These are phyloP conservation scores for Zenarchopterus dispar DNA, from an alignment of 2,797 vertebrate species.

Conservation along the genomic window DNA sequence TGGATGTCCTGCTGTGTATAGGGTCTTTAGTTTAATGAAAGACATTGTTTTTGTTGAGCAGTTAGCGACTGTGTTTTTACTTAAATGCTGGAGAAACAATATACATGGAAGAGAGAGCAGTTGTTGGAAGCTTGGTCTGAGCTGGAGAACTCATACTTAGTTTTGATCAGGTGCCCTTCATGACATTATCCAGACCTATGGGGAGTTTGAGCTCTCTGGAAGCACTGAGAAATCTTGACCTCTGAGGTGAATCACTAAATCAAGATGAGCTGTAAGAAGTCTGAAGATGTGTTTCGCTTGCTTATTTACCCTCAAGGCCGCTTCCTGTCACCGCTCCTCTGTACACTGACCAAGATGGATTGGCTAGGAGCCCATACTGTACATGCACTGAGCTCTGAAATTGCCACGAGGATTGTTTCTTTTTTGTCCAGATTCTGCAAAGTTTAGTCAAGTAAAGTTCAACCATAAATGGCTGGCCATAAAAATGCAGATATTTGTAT, in stretches of 20 bases:
- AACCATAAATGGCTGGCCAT: not conserved
- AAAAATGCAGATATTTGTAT: not conserved
- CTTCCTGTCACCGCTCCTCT: constrained; percentile 58
- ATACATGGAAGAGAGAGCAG: not conserved
- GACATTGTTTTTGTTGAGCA: no score
- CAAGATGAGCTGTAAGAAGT: constrained; percentile 52
- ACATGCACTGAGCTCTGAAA: constrained; percentile 53
- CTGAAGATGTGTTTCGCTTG: constrained; percentile 57
- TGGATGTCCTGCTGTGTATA: no score
- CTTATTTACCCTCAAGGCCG: constrained; percentile 58
- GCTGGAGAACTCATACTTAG: constrained; percentile 8
- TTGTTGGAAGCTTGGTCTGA: constrained; percentile 8
- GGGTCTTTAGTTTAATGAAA: no score
- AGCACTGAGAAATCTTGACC: constrained; percentile 36
- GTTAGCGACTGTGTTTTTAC: no score
- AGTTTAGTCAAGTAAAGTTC: constrained; percentile 25
- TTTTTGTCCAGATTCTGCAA: constrained; percentile 9
- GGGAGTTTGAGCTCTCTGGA: constrained; percentile 23
- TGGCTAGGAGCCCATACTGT: constrained; percentile 54
- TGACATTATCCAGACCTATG: not conserved
- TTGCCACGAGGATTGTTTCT: constrained; percentile 33
- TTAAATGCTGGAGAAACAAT: no score
- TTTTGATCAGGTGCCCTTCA: constrained; percentile 9
- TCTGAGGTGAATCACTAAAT: constrained; percentile 48
- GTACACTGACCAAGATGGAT: constrained; percentile 60